Percentiles rank a stretch among this genome's conserved stretches.
Evolutionary conservation across 2,113 vertebrate species (phyloP).

Genomic region (Chrysochloris asiatica): DNA sequence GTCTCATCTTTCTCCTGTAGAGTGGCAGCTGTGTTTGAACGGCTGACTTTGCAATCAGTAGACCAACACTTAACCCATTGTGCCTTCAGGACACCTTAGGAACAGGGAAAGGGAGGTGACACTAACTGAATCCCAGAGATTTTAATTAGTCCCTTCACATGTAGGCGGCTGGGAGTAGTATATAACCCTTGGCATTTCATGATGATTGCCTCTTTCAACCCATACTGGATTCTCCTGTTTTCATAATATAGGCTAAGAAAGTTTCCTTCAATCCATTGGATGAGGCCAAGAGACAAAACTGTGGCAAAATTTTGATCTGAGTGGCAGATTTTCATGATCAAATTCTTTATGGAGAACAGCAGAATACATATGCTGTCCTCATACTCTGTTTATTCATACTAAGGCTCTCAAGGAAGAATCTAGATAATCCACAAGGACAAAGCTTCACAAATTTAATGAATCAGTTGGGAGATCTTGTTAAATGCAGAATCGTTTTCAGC

Average conservation of each 20-base stretch:
- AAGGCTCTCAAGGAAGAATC: neutral
- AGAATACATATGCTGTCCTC: neutral
- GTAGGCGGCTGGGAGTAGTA: neutral
- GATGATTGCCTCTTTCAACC: neutral
- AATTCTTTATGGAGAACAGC: neutral
- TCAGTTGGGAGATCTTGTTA: neutral
- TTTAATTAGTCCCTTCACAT: neutral
- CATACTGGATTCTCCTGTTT: neutral
- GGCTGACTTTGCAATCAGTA: too few species aligned
- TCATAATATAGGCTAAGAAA: neutral
- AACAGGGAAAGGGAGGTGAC: neutral
- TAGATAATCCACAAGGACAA: neutral
- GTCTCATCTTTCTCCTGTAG: too few species aligned
- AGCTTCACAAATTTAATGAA: neutral
- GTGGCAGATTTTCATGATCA: neutral
- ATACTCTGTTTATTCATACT: neutral
- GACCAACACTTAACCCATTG: too few species aligned
- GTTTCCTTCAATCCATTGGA: neutral
- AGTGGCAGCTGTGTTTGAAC: too few species aligned
- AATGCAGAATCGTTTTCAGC: neutral
- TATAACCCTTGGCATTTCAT: neutral
- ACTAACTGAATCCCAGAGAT: neutral
- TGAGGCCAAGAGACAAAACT: neutral
- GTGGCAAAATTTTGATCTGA: neutral
- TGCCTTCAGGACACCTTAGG: neutral